Conservation (phyloP, 2,113 vertebrate species). For the Uropsilus gracilis region DNA sequence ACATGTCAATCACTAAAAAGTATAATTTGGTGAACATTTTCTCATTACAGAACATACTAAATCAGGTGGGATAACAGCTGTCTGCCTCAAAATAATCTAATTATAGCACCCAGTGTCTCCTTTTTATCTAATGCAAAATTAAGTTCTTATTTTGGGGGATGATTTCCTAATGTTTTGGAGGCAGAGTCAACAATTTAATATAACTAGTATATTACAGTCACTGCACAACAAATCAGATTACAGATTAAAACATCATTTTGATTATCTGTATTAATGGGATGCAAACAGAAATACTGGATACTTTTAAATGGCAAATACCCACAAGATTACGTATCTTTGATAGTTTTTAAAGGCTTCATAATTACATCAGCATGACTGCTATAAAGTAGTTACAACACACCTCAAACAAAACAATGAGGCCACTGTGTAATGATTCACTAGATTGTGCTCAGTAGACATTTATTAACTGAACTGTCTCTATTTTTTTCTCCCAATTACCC, state of each 20-base stretch:
- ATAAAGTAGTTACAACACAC: conserved; percentile 50
- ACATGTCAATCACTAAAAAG: conserved; percentile 76
- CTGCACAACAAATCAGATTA: conserved; percentile 72
- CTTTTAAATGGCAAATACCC: conserved; percentile 67
- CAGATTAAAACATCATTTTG: conserved; percentile 66
- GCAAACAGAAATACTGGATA: conserved; percentile 68
- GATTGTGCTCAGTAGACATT: conserved; percentile 70
- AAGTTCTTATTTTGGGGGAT: conserved; percentile 52
- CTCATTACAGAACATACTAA: conserved; percentile 78
- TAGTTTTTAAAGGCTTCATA: conserved; percentile 34
- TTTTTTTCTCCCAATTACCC: conserved; percentile 60
- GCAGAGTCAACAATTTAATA: conserved; percentile 71
- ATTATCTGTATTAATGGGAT: conserved; percentile 70
- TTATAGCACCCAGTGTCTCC: conserved; percentile 75
- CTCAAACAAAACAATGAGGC: conserved; percentile 57
- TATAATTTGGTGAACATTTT: conserved; percentile 77
- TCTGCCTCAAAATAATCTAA: conserved; percentile 76
- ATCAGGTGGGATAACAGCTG: conserved; percentile 65
- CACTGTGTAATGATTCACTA: conserved; percentile 55
- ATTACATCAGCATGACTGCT: conserved; percentile 61
- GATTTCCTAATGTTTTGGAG: conserved; percentile 58
- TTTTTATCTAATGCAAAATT: conserved; percentile 69
- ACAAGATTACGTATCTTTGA: conserved; percentile 72
- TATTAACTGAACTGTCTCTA: conserved; percentile 40
- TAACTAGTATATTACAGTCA: conserved; percentile 73